Evolutionary conservation across 2,797 vertebrate species (phyloP), one percentile per base, ranked within the genome.

Genomic region (Notolepis coatsorum): DNA sequence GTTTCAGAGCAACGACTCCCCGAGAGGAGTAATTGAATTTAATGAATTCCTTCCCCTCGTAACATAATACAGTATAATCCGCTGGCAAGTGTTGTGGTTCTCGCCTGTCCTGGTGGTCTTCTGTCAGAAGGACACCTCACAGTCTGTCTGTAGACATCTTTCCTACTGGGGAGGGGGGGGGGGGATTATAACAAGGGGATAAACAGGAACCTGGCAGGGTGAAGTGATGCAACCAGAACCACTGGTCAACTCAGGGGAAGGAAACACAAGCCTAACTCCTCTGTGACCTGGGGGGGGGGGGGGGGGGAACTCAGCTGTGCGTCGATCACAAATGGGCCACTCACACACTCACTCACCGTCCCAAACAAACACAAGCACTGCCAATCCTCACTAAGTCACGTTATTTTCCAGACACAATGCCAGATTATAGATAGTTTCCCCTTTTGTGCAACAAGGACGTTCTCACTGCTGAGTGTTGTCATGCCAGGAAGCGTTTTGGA

Each of bases 251-350:
- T 68, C 59, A 79, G 75, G 67, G 35, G 28, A 80, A 38, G 0
- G 88, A 71, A 85, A 90, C 71, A 10, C 37, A 68, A 90, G 50
- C 65, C 79, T 86, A 89, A 92, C 83, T 84, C 65, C 67, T n/a
- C n/a, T n/a, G n/a, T n/a, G 79, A 85, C 84, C 38, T 54, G 56
- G 38, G 24, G 42, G 73, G 71, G 73, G 77, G 66, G 75, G 41
- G 25, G 25, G 49, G 63, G 59, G 75, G 62, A 69, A 75, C 75
- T 80, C 69, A 82, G 80, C 80, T 74, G 68, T 50, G 60, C 65
- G 72, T 80, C 62, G 48, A 43, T 65, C 66, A 52, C 63, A 58
- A n/a, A 2, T 58, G 25, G n/a, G 69, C 64, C 15, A 23, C 27
- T 58, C 49, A 51, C 65, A 65, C 72, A 46, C 65, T 82, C 70